phyloP scores from a whole-genome alignment of 2,797 vertebrate species.

The Argentina silus region DNA sequence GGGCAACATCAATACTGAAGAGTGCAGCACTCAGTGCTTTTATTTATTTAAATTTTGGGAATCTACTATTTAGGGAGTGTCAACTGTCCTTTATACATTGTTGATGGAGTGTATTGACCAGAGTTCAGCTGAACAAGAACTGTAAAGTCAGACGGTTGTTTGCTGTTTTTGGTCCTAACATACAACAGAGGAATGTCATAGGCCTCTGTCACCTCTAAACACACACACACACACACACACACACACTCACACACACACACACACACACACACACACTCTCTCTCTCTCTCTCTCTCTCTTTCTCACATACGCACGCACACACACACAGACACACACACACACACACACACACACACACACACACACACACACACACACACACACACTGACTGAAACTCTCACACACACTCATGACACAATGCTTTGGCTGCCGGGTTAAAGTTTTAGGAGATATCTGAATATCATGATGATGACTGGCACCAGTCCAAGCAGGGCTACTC shows the following conservation, averaged over 20 bases:
- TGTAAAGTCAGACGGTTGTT: constrained; percentile 17
- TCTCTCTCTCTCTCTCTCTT: constrained; percentile 13
- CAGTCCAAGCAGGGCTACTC: constrained; percentile 55
- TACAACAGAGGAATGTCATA: constrained; percentile 65
- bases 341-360: too few species aligned
- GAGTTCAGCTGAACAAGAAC: too few species aligned
- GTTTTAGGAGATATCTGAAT: constrained; percentile 38
- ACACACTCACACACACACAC: constrained; percentile 8
- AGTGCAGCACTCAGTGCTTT: too few species aligned
- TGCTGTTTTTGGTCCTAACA: constrained; percentile 66
- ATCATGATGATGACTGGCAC: constrained; percentile 35
- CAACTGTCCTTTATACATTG: too few species aligned
- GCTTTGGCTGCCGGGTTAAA: constrained; percentile 23
- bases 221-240: background rate
- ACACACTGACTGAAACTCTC: too few species aligned
- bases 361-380: too few species aligned
- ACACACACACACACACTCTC: constrained; percentile 41
- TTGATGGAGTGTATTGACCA: too few species aligned
- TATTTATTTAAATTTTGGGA: too few species aligned
- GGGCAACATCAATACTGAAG: too few species aligned
- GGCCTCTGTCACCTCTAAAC: constrained; percentile 9
- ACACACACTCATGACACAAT: background rate
- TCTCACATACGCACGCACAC: constrained; percentile 11
- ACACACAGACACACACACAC: too few species aligned
- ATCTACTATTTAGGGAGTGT: too few species aligned